Percentiles rank a stretch among this genome's conserved stretches.
Conservation (phyloP, 1,140 invertebrate genomes). For the Batillaria attramentaria region DNA sequence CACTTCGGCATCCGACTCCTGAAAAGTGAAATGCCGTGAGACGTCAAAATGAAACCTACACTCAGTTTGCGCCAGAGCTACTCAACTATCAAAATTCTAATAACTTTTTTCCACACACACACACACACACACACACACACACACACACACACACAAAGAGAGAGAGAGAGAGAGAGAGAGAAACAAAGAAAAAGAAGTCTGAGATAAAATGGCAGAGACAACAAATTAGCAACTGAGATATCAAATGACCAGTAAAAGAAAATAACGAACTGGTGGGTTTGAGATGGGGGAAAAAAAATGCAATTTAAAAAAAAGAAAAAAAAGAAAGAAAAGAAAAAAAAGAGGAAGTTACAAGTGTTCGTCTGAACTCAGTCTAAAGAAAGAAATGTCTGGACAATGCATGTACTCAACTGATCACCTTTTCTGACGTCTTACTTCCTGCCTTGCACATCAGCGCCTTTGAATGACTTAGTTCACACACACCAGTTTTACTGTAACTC, state of each 20-base stretch:
- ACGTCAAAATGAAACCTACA: not conserved
- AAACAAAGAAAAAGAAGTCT: no score
- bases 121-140: not conserved
- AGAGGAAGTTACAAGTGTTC: no score
- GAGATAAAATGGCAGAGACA: no score
- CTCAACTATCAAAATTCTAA: not conserved
- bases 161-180: no score
- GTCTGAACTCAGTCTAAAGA: not conserved
- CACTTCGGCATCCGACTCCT: constrained; percentile 71
- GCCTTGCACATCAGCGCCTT: no score
- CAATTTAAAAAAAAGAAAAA: not conserved
- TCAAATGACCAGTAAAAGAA: no score
- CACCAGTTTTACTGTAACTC: no score
- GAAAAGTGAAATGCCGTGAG: constrained; percentile 7
- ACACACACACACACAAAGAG: no score
- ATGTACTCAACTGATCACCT: not conserved
- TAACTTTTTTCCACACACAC: not conserved
- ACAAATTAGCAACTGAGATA: no score
- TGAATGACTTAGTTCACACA: no score
- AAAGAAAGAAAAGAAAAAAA: not conserved
- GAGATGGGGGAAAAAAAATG: not conserved
- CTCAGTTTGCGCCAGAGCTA: not conserved
- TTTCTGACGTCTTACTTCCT: not conserved
- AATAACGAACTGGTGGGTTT: not conserved
- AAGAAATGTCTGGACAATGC: not conserved